Percentiles rank a stretch among this genome's conserved stretches.
These are phyloP conservation scores for Scleropages formosus DNA, from an alignment of 2,797 vertebrate genomes.

Conservation along the genomic window DNA sequence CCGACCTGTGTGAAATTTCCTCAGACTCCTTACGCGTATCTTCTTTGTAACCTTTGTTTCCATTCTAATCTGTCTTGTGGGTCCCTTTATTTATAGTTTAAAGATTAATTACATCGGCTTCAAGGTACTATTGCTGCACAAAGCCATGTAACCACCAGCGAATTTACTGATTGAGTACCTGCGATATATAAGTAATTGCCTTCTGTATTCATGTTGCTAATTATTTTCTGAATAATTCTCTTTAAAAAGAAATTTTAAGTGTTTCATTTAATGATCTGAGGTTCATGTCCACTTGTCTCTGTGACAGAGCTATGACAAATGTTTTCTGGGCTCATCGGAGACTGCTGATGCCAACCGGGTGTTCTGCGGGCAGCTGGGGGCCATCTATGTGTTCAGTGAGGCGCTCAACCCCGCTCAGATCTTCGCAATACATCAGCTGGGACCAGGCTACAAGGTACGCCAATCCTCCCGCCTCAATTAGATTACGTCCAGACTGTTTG, in stretches of 20 bases:
- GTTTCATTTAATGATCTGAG: conserved; percentile 27
- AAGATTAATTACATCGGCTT: neutral
- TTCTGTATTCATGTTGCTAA: conserved; percentile 16
- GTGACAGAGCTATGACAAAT: conserved; percentile 94
- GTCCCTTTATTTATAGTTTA: neutral
- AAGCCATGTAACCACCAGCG: neutral
- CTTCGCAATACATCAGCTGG: conserved; percentile 96
- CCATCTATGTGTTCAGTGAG: conserved; percentile 95
- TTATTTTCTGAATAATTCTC: conserved; percentile 7
- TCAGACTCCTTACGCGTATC: no score
- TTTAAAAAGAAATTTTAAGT: neutral
- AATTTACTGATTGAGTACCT: conserved; percentile 70
- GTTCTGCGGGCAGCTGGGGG: conserved; percentile 95
- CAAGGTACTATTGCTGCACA: neutral
- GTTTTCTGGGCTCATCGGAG: conserved; percentile 97
- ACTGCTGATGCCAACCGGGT: conserved; percentile 96
- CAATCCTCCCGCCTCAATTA: conserved; percentile 49
- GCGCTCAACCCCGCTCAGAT: conserved; percentile 97
- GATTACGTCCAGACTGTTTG: conserved; percentile 48
- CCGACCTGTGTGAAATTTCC: no score
- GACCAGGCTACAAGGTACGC: conserved; percentile 95
- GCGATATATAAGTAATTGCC: conserved; percentile 84
- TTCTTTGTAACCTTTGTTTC: neutral
- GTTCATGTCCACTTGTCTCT: neutral
- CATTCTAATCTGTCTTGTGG: neutral